These are phyloP conservation scores for Collichthys lucidus DNA, from an alignment of 2,113 vertebrate species.

Conservation along the genomic window DNA sequence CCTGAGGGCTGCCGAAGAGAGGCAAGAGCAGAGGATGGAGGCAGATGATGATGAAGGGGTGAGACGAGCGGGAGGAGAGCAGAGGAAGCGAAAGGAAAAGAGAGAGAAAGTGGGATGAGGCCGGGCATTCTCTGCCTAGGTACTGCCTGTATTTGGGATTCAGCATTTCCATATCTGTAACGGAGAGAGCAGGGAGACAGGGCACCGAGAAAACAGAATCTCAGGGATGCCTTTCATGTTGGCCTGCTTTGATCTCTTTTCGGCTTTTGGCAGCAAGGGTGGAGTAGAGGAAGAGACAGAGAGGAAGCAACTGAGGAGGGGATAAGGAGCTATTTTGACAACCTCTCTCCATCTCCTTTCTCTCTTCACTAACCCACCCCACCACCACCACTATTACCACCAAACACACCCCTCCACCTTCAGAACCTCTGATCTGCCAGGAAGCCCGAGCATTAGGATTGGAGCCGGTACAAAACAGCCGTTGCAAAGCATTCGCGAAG, in stretches of 20 bases:
- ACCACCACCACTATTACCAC: slow-evolving; percentile 6
- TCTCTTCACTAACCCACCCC: background rate
- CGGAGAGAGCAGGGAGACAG: slow-evolving; percentile 54
- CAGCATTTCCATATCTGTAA: slow-evolving; percentile 75
- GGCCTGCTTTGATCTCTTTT: slow-evolving; percentile 80
- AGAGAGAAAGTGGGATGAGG: slow-evolving; percentile 41
- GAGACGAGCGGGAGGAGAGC: slow-evolving; percentile 43
- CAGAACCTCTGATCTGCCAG: slow-evolving; percentile 65
- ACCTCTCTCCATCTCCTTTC: slow-evolving; percentile 36
- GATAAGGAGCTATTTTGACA: slow-evolving; percentile 73
- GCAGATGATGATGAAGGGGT: slow-evolving; percentile 60
- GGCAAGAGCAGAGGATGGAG: slow-evolving; percentile 51
- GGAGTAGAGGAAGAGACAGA: slow-evolving; percentile 65
- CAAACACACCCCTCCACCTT: slow-evolving; percentile 35
- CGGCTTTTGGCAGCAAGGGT: slow-evolving; percentile 66
- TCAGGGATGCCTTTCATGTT: slow-evolving; percentile 81
- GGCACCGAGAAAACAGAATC: slow-evolving; percentile 58
- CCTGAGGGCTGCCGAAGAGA: slow-evolving; percentile 65
- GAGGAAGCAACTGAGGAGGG: slow-evolving; percentile 55
- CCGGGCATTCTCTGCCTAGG: slow-evolving; percentile 31
- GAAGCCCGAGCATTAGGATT: slow-evolving; percentile 44
- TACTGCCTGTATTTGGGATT: slow-evolving; percentile 58
- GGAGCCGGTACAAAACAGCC: slow-evolving; percentile 64
- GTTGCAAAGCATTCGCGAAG: slow-evolving; percentile 8
- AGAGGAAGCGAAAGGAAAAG: slow-evolving; percentile 37